phyloP scores from a whole-genome alignment of 2,113 vertebrate species.

The Bujurquina vittata region DNA sequence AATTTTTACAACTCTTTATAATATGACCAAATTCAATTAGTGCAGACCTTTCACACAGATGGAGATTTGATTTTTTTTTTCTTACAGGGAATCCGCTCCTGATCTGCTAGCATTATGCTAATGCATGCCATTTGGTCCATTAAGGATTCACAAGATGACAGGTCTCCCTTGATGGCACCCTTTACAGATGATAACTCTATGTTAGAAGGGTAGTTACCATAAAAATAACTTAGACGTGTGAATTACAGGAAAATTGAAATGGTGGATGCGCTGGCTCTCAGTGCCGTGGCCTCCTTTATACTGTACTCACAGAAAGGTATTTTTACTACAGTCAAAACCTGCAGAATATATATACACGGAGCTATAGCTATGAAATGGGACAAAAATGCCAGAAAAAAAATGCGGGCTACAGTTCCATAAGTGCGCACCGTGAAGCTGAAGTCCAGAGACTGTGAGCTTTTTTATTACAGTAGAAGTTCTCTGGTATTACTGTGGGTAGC shows the following conservation, averaged over 20 bases:
- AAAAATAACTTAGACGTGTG: too few species aligned
- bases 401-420: background rate
- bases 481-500: background rate
- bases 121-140: too few species aligned
- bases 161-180: too few species aligned
- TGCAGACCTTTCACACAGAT: background rate
- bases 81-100: background rate
- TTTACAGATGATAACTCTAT: too few species aligned
- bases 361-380: too few species aligned
- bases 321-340: background rate
- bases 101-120: background rate
- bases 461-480: background rate
- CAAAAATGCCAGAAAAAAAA: background rate
- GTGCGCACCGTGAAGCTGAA: background rate
- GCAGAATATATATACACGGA: background rate
- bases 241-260: background rate
- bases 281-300: background rate
- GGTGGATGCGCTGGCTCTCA: background rate
- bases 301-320: background rate
- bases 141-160: too few species aligned
- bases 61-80: background rate
- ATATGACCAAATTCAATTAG: background rate
- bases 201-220: too few species aligned
- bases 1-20: background rate
- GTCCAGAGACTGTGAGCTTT: background rate